Base-by-base conservation (phyloP, 2,888 invertebrate genomes). In the Synanthedon formicaeformis region DNA sequence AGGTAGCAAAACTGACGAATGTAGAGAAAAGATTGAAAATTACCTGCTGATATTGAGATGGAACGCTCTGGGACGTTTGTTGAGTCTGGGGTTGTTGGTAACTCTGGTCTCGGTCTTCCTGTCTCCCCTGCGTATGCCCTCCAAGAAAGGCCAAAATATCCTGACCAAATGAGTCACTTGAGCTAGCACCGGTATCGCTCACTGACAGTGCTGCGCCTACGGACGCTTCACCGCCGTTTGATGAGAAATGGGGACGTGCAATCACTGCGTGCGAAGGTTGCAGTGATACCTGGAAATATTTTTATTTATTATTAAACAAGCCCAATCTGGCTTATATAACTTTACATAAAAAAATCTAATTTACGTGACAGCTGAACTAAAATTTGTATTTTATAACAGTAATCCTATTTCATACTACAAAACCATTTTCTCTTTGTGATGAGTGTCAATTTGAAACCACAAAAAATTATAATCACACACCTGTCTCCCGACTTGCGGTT, bases 141-240 rank as follows among this genome's bases (percentile, higher is more conserved):
- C 77, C 73, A 3, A 86, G 64, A 8, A 85, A 58, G 1, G 83
- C 75, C 14, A 86, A 57, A 0, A 87, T 69, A 12, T 85, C 83
- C 41, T 76, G 81, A 50, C 81, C 79, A 56, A 72, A 80, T 1
- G 73, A 53, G 51, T 72, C 65, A 14, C 67, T 62, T 1, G 73
- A 59, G 51, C 60, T 69, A 1, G 76, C 67, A 23, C 79, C 78
- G 10, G 71, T 71, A 56, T 86, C 86, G 52, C 83, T 83, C 52
- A 86, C 86, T 1, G 86, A 78, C 11, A 87, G 63, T 1, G 87
- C 87, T 3, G 86, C 87, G 6, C 87, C 87, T 1, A 87, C 87
- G 4, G 86, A 86, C 0, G 86, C 87, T 60, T 87, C 87, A 1
- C 83, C 87, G 1, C 85, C 85, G 45, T 83, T 81, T 2, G 79